Percentiles rank a stretch among this genome's conserved stretches.
phyloP scores from a whole-genome alignment of 2,888 invertebrate genomes.

The Amphiduros pacificus region DNA sequence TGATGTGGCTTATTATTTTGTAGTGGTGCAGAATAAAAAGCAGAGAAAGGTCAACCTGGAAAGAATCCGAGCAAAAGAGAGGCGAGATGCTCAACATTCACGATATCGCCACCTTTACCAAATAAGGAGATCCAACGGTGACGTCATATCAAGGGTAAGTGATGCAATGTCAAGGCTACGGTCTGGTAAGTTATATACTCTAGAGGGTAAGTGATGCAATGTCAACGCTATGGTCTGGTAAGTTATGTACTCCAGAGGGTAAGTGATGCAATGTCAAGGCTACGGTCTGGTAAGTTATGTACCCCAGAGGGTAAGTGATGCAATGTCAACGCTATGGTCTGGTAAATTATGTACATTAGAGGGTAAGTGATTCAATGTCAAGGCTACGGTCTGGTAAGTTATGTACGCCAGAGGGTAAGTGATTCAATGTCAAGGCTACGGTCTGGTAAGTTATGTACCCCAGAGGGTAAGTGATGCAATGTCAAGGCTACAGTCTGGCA shows the following conservation, averaged over 20 bases:
- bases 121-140: constrained; percentile 84
- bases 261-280: background rate
- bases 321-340: no score
- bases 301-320: background rate
- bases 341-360: no score
- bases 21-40: constrained; percentile 47
- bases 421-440: no score
- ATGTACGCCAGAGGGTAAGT: no score
- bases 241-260: background rate
- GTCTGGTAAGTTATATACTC: background rate
- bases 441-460: no score
- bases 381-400: no score
- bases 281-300: background rate
- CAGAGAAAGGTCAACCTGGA: constrained; percentile 58
- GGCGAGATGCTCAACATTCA: constrained; percentile 63
- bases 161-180: background rate
- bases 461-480: no score
- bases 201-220: background rate
- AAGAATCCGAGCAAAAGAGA: constrained; percentile 64
- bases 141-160: constrained; percentile 80
- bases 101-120: constrained; percentile 87
- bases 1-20: no score
- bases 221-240: background rate
- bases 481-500: no score
- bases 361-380: no score